phyloP scores from a whole-genome alignment of 2,113 vertebrate genomes.

The Hippoglossus stenolepis region DNA sequence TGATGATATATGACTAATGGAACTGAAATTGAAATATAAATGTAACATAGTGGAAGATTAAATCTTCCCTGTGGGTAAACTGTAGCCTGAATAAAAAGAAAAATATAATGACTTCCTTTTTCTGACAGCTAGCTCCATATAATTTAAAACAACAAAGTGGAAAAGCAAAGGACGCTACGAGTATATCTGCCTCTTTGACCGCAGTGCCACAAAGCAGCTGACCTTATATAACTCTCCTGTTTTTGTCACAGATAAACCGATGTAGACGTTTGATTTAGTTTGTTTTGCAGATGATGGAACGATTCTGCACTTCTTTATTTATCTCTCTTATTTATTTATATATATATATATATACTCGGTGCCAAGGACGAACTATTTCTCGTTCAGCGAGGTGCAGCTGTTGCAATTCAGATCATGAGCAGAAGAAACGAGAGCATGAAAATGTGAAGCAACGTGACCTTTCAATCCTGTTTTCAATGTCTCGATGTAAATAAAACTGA shows the following conservation, averaged over 20 bases:
- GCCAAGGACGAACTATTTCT: too few species aligned
- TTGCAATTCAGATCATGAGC: too few species aligned
- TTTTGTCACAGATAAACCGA: neutral
- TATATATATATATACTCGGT: too few species aligned
- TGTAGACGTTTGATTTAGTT: slow-evolving; percentile 32
- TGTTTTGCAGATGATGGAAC: slow-evolving; percentile 34
- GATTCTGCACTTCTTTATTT: slow-evolving; percentile 18
- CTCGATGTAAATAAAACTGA: too few species aligned
- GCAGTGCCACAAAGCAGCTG: neutral
- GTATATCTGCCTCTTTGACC: neutral
- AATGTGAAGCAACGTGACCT: too few species aligned
- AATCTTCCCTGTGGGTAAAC: neutral
- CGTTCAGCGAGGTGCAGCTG: too few species aligned
- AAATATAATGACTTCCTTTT: too few species aligned
- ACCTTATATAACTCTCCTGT: neutral
- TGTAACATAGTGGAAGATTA: neutral
- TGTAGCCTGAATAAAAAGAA: neutral
- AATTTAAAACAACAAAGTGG: neutral
- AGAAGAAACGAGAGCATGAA: too few species aligned
- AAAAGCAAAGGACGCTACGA: neutral
- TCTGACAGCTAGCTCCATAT: too few species aligned
- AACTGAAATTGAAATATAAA: slow-evolving; percentile 12
- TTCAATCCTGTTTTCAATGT: too few species aligned
- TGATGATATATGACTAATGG: neutral
- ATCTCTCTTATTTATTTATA: slow-evolving; percentile 17